Evolutionary conservation across 1,140 invertebrate genomes (phyloP).

Genomic region (Monochamus saltuarius): DNA sequence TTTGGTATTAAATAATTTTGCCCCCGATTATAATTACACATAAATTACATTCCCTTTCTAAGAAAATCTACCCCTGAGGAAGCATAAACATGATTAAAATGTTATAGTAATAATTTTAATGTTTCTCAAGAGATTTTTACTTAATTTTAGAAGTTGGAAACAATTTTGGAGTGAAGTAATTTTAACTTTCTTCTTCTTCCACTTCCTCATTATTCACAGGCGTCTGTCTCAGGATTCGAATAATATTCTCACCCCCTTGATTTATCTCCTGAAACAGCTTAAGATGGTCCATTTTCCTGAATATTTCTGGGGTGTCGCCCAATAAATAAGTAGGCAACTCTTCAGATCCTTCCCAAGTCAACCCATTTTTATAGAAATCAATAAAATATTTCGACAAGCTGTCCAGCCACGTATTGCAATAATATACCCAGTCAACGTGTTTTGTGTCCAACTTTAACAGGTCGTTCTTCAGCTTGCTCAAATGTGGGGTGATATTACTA

Average conservation of each 20-base stretch:
- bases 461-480: background rate
- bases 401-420: background rate
- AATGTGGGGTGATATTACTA: background rate
- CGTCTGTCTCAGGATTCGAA: slow-evolving; percentile 1
- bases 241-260: slow-evolving; percentile 16
- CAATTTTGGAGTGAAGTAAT: background rate
- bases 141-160: no score
- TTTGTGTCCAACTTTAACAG: background rate
- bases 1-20: no score
- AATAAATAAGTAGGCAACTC: background rate
- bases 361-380: slow-evolving; percentile 4
- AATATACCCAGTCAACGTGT: slow-evolving; percentile 5
- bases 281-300: background rate
- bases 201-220: background rate
- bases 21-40: no score
- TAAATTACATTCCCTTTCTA: no score
- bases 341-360: slow-evolving; percentile 5
- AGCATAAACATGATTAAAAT: no score
- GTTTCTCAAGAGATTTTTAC: no score
- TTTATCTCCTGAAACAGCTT: slow-evolving; percentile 19
- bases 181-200: background rate
- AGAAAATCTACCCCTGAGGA: no score
- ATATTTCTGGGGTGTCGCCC: background rate
- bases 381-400: background rate
- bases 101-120: no score